A percentile compares a stretch with the other conserved stretches of the same genome.
Evolutionary conservation across 2,113 vertebrate genomes (phyloP).

Genomic region (Rattus rattus): DNA sequence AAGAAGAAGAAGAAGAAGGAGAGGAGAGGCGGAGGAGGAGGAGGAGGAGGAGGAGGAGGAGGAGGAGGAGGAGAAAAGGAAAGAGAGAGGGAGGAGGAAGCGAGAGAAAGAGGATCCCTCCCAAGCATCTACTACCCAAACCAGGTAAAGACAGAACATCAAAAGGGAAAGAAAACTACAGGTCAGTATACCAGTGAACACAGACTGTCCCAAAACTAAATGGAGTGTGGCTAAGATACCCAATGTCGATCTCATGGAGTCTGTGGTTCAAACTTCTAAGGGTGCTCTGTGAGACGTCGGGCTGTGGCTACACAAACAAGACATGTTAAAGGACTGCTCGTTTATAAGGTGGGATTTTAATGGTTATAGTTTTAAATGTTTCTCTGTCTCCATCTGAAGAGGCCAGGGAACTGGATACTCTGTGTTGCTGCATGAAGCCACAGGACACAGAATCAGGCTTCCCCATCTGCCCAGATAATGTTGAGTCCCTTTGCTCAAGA

Average conservation of each 20-base stretch:
- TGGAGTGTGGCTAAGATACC: neutral
- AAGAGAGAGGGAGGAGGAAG: neutral
- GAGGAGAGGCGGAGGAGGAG: fast-evolving
- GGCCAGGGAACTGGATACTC: neutral
- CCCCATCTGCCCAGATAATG: neutral
- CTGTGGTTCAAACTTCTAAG: neutral
- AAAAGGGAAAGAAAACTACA: neutral
- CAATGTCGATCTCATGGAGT: neutral
- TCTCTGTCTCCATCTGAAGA: neutral
- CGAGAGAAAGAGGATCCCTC: neutral
- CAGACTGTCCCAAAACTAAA: neutral
- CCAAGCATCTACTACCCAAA: neutral
- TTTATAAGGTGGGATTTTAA: neutral
- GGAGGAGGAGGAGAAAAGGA: neutral
- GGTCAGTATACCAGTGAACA: neutral
- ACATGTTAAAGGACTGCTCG: neutral
- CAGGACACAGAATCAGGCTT: neutral
- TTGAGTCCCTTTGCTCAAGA: neutral
- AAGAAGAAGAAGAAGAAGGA: too few species aligned
- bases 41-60: too few species aligned
- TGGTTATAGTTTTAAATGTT: neutral
- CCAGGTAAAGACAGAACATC: neutral
- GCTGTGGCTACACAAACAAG: neutral
- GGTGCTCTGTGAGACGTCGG: neutral
- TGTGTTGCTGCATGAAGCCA: neutral